phyloP scores from a whole-genome alignment of 2,797 vertebrate species.

The Pseudochirops corinnae region DNA sequence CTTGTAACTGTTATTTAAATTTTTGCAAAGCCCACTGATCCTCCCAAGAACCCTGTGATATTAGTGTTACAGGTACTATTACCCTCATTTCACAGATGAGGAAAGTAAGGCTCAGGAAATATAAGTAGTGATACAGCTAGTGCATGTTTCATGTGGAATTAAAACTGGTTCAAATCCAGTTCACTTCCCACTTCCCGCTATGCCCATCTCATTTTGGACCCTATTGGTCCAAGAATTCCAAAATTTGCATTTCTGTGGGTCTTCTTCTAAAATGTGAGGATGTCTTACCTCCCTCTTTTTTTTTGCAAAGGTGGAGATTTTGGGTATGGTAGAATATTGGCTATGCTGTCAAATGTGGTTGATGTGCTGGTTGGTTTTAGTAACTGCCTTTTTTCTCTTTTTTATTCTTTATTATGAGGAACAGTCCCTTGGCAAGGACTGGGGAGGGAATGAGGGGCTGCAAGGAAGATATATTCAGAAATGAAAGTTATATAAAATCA shows the following conservation, averaged over 20 bases:
- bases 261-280: background rate
- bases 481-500: background rate
- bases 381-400: background rate
- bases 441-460: rapidly evolving
- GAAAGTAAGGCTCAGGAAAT: background rate
- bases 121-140: background rate
- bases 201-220: background rate
- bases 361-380: background rate
- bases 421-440: background rate
- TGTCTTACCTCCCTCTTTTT: background rate
- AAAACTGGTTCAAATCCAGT: background rate
- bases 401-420: background rate
- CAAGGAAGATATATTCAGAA: background rate
- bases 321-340: background rate
- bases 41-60: background rate
- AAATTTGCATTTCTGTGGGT: background rate
- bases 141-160: background rate
- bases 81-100: background rate
- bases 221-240: background rate
- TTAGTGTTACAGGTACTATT: background rate
- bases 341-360: background rate
- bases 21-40: background rate
- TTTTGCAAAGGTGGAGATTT: background rate
- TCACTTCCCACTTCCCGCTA: background rate
- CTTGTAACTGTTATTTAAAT: background rate